Evolutionary conservation across 2,888 invertebrate species (phyloP).

Genomic region (Zele albiditarsus): DNA sequence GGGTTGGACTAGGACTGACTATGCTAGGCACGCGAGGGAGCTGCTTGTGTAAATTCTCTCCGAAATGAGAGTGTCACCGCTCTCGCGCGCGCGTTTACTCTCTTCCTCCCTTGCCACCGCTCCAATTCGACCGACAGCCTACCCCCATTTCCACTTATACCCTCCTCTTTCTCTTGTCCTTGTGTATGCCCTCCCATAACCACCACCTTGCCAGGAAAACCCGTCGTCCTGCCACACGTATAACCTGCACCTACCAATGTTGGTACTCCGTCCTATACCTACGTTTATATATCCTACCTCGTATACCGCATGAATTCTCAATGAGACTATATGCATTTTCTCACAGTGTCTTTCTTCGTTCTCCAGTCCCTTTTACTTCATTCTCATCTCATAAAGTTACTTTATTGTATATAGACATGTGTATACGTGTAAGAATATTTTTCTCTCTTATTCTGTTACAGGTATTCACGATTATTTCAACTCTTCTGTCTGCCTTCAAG

Average conservation of each 20-base stretch:
- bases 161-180: slow-evolving; percentile 54
- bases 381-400: slow-evolving; percentile 25
- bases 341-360: slow-evolving; percentile 9
- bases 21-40: slow-evolving; percentile 71
- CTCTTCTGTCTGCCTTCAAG: slow-evolving; percentile 34
- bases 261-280: slow-evolving; percentile 46
- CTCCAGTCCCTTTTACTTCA: slow-evolving; percentile 21
- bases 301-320: slow-evolving; percentile 51
- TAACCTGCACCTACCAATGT: slow-evolving; percentile 46
- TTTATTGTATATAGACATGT: not conserved
- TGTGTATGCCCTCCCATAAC: slow-evolving; percentile 41
- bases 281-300: slow-evolving; percentile 42
- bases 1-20: slow-evolving; percentile 68
- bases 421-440: not conserved
- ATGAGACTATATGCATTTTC: not conserved
- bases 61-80: slow-evolving; percentile 72
- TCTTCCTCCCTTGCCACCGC: slow-evolving; percentile 31
- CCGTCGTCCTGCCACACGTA: slow-evolving; percentile 37
- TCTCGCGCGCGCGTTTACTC: slow-evolving; percentile 48
- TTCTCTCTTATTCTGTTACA: slow-evolving; percentile 27
- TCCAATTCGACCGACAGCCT: slow-evolving; percentile 40
- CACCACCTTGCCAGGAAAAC: slow-evolving; percentile 32
- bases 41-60: slow-evolving; percentile 70
- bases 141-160: slow-evolving; percentile 36
- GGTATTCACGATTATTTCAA: slow-evolving; percentile 11